phyloP scores from a whole-genome alignment of 1,140 invertebrate species.

The Diabrotica undecimpunctata region DNA sequence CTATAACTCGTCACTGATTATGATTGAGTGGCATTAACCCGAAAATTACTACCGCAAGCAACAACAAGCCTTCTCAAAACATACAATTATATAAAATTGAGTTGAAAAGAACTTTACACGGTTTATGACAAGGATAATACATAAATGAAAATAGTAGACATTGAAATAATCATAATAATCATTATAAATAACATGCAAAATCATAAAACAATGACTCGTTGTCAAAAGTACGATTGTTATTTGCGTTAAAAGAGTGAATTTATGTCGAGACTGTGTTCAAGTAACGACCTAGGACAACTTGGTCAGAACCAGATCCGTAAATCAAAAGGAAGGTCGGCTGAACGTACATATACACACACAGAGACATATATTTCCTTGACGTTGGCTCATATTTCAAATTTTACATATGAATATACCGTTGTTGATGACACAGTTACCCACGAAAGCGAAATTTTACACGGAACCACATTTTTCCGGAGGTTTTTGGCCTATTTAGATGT shows the following conservation, averaged over 20 bases:
- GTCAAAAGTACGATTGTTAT: background rate
- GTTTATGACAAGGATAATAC: too few relatives aligned
- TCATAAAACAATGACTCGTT: background rate
- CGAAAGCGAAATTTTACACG: slow-evolving; percentile 14
- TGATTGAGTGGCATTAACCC: too few relatives aligned
- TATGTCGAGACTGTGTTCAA: background rate
- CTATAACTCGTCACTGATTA: too few relatives aligned
- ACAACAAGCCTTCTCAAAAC: too few relatives aligned
- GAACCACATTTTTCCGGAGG: slow-evolving; percentile 9
- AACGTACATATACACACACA: background rate
- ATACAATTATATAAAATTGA: too few relatives aligned
- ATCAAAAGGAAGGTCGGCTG: slow-evolving; percentile 10
- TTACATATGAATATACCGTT: slow-evolving; percentile 15
- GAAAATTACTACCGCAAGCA: too few relatives aligned
- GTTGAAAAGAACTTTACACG: too few relatives aligned
- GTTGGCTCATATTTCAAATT: slow-evolving; percentile 15
- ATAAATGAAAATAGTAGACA: too few relatives aligned
- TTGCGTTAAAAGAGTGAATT: background rate
- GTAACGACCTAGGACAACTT: slow-evolving; percentile 11
- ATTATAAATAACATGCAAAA: too few relatives aligned
- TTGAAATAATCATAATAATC: too few relatives aligned
- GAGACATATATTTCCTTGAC: slow-evolving; percentile 17
- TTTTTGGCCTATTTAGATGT: slow-evolving; percentile 15
- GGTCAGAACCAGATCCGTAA: slow-evolving; percentile 6
- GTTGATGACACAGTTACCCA: slow-evolving; percentile 16